Conservation (phyloP, 1,140 invertebrate genomes). For the Caenorhabditis remanei region DNA sequence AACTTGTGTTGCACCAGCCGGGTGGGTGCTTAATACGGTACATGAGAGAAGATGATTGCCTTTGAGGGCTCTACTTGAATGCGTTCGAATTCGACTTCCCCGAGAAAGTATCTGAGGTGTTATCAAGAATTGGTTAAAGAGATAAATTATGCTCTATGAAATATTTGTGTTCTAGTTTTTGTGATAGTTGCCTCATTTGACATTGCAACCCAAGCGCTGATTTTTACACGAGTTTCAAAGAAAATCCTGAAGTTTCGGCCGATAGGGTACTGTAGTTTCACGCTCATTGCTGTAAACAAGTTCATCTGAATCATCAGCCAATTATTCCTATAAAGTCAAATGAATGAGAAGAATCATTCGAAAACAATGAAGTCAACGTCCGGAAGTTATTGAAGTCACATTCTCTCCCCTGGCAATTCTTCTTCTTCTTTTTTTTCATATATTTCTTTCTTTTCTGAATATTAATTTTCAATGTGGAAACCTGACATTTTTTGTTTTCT, state of each 20-base stretch:
- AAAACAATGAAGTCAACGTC: conserved; percentile 12
- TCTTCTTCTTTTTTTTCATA: background rate
- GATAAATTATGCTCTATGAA: background rate
- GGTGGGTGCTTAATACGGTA: no score
- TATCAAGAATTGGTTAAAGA: background rate
- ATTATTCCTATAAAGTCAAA: background rate
- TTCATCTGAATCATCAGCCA: background rate
- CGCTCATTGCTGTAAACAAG: background rate
- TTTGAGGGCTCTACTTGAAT: no score
- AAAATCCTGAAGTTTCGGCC: no score
- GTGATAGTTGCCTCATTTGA: no score
- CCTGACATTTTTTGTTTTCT: conserved; percentile 3
- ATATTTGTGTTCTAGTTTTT: background rate
- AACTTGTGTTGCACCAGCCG: no score
- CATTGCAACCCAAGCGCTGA: no score
- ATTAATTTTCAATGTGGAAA: background rate
- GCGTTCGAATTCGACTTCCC: no score
- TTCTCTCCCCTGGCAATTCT: background rate
- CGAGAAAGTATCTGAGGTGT: no score
- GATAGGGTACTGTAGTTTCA: no score
- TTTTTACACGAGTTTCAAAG: no score
- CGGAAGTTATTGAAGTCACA: conserved; percentile 28
- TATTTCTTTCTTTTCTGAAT: background rate
- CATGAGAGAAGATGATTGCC: no score
- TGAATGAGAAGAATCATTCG: background rate